Evolutionary conservation across 1,140 invertebrate species (phyloP).

Genomic region (Drosophila ananassae): DNA sequence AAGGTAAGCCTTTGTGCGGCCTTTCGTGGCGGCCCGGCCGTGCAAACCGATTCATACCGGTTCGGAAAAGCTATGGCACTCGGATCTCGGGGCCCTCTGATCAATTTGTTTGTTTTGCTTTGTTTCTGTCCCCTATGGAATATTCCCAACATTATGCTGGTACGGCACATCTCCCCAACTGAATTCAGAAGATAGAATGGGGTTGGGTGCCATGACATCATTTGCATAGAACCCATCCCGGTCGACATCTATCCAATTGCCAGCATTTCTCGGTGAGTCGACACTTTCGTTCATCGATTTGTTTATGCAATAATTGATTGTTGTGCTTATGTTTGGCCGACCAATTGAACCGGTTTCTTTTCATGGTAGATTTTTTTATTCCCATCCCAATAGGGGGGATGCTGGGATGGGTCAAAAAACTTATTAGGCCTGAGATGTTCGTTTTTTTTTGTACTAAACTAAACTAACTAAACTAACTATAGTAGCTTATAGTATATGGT

Average conservation of each 20-base stretch:
- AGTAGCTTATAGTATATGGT: not conserved
- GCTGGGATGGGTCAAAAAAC: constrained; percentile 28
- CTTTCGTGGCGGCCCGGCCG: constrained; percentile 12
- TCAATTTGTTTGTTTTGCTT: constrained; percentile 60
- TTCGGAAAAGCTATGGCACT: constrained; percentile 21
- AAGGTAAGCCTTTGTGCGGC: constrained; percentile 32
- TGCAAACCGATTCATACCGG: constrained; percentile 26
- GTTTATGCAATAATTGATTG: constrained; percentile 50
- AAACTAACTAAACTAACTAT: no score
- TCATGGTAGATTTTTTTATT: constrained; percentile 2
- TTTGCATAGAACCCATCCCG: constrained; percentile 47
- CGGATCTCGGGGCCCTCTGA: constrained; percentile 32
- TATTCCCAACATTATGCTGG: constrained; percentile 72
- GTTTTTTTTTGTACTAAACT: not conserved
- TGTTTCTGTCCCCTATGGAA: constrained; percentile 53
- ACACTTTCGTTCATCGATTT: constrained; percentile 52
- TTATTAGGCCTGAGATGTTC: not conserved
- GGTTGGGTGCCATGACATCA: constrained; percentile 57
- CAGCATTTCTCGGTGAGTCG: constrained; percentile 29
- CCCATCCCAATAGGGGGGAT: not conserved
- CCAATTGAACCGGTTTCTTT: constrained; percentile 39
- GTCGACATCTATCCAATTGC: constrained; percentile 24
- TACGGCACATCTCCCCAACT: constrained; percentile 31
- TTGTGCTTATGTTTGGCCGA: constrained; percentile 43
- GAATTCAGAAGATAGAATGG: not conserved